These are phyloP conservation scores for Condylostylus longicornis DNA, from an alignment of 1,140 invertebrate genomes.

Conservation along the genomic window DNA sequence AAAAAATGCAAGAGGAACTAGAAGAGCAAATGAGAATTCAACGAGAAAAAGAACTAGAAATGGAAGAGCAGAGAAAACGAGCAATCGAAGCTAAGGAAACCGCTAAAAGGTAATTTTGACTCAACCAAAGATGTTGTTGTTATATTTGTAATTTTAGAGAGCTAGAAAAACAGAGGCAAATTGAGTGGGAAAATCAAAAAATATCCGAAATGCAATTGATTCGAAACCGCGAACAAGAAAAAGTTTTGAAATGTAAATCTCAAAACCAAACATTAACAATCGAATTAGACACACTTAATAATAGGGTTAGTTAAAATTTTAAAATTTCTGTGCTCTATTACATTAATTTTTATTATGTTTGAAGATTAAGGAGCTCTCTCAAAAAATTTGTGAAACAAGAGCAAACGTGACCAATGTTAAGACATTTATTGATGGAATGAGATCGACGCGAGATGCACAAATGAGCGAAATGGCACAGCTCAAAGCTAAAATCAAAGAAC, in stretches of 20 bases:
- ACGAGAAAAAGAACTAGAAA: constrained; percentile 67
- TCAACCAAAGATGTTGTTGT: constrained; percentile 4
- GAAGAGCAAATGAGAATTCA: constrained; percentile 35
- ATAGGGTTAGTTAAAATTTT: constrained; percentile 42
- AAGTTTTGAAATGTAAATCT: constrained; percentile 75
- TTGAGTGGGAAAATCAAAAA: constrained; percentile 92
- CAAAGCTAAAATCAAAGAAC: constrained; percentile 69
- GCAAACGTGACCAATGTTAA: constrained; percentile 84
- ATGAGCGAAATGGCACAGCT: constrained; percentile 77
- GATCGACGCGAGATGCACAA: constrained; percentile 74
- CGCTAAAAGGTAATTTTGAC: constrained; percentile 40
- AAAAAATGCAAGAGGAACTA: constrained; percentile 46
- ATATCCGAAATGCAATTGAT: constrained; percentile 71
- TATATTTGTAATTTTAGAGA: constrained; percentile 42
- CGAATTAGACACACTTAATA: constrained; percentile 41
- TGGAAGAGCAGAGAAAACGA: constrained; percentile 60
- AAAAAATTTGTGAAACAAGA: constrained; percentile 76
- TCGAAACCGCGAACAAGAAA: constrained; percentile 74
- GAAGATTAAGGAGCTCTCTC: constrained; percentile 61
- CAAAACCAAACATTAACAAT: constrained; percentile 66
- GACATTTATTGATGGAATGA: constrained; percentile 91
- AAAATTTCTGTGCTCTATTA: not conserved
- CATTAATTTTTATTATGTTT: constrained; percentile 1
- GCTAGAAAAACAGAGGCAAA: constrained; percentile 84
- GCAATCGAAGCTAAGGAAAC: constrained; percentile 66